Percentiles rank a stretch among this genome's conserved stretches.
Conservation (phyloP, 2,113 vertebrate species). For the Syrmaticus mikado region DNA sequence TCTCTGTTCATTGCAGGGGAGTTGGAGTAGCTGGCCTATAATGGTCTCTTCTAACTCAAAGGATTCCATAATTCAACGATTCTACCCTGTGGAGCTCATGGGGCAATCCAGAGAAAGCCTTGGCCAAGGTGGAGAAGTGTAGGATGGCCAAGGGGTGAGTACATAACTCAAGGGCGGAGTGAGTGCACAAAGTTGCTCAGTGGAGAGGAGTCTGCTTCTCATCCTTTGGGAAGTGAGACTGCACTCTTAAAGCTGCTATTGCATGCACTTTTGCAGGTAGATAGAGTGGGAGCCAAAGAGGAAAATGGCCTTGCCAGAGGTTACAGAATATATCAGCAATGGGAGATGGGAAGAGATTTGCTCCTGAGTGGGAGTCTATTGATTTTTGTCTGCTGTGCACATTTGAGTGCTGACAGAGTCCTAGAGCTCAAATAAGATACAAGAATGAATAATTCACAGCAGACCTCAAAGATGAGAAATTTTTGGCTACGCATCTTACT, state of each 20-base stretch:
- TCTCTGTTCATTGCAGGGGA: too few relatives aligned
- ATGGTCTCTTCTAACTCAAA: too few relatives aligned
- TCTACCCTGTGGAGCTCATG: fast-evolving
- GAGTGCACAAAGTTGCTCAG: fast-evolving
- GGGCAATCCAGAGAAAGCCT: not conserved
- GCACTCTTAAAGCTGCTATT: not conserved
- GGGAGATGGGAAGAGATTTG: constrained; percentile 3
- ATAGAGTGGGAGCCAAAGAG: not conserved
- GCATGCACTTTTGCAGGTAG: not conserved
- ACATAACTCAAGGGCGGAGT: not conserved
- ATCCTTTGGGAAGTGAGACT: not conserved
- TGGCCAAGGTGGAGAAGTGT: not conserved
- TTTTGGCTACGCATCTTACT: not conserved
- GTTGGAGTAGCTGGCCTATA: too few relatives aligned
- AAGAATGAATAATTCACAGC: not conserved
- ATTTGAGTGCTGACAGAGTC: constrained; percentile 10
- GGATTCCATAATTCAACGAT: too few relatives aligned
- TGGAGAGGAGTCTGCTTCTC: not conserved
- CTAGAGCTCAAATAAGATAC: not conserved
- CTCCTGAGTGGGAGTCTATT: constrained; percentile 2
- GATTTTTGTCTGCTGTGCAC: constrained; percentile 34
- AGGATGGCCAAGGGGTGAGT: not conserved
- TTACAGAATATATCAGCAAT: not conserved
- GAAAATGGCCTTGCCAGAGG: constrained; percentile 1
- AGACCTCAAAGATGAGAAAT: constrained; percentile 14